These are phyloP conservation scores for Halichoerus grypus DNA, from an alignment of 2,113 vertebrate species.

Conservation along the genomic window DNA sequence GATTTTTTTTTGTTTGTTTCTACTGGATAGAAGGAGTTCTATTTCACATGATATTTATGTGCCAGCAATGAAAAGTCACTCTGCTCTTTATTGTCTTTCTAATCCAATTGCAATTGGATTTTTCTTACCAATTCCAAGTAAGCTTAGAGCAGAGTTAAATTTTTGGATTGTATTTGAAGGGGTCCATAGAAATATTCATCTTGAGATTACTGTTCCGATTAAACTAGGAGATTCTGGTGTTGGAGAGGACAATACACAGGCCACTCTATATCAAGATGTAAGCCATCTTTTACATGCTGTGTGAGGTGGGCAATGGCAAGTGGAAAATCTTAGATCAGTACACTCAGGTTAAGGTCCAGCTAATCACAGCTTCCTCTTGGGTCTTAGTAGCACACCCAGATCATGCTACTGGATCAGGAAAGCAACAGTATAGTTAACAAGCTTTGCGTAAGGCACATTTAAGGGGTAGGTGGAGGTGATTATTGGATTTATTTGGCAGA, in stretches of 20 bases:
- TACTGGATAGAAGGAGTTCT: not conserved
- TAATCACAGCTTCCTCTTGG: not conserved
- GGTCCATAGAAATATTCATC: not conserved
- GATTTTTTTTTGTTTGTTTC: not conserved
- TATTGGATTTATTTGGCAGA: not conserved
- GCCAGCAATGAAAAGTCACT: not conserved
- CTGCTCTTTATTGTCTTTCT: not conserved
- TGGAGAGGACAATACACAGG: not conserved
- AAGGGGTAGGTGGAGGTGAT: not conserved
- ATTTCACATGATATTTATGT: not conserved
- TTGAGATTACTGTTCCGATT: not conserved
- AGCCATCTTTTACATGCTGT: not conserved
- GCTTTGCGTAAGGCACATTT: not conserved
- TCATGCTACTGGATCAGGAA: not conserved
- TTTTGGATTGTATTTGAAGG: not conserved
- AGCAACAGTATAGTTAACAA: not conserved
- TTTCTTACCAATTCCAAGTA: not conserved
- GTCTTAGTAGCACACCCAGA: not conserved
- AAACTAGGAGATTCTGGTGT: not conserved
- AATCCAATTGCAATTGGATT: not conserved
- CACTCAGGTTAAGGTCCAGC: not conserved
- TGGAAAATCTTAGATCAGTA: not conserved
- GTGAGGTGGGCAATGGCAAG: not conserved
- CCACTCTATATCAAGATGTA: not conserved
- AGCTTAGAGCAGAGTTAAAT: not conserved